Base-by-base conservation (phyloP, 2,797 vertebrate species). In the Trichosurus vulpecula region DNA sequence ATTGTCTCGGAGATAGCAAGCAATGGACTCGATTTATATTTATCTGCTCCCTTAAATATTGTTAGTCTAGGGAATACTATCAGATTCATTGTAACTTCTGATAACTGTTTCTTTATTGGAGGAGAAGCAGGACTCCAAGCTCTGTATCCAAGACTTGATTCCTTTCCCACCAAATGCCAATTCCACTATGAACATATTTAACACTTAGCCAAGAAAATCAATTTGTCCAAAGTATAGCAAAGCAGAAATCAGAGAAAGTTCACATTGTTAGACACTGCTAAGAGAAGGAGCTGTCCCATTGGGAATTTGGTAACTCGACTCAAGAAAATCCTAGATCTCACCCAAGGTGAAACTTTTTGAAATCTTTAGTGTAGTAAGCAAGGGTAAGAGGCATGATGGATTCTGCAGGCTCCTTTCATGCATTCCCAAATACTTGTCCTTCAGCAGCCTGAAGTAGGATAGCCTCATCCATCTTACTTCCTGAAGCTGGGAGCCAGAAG, bases 401-500 rank as follows among this genome's bases (percentile, higher is more conserved):
- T 31, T 52, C 14, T 52, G 0, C 58, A 81, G 31, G 25, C 5
- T 27, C 6, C 22, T 52, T 35, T 27, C 16, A 12, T 92, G 22
- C 1, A 9, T 53, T n/a, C 6, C 1, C 9, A 4, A 22, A 6
- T 14, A 5, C 0, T 91, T 6, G 0, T 81, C 16, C 19, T 81
- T 81, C 8, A 81, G 30, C 0, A 81, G 8, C 0, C 66, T 41
- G n/a, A 47, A 41, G 19, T 81, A 2, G n/a, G 19, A 19, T 25
- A 5, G 19, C 19, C 19, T 81, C 16, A 25, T 81, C 6, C 16
- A 25, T 47, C 2, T 41, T 81, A 19, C n/a, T 47, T 41, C n/a
- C 25, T 41, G 66, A 81, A 41, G 16, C 4, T 6, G 12, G 6
- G 81, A 81, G 0, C 6, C 19, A 10, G n/a, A 47, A 41, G 8